Base-by-base conservation (phyloP, 1,140 invertebrate genomes). In the Eufriesea mexicana region DNA sequence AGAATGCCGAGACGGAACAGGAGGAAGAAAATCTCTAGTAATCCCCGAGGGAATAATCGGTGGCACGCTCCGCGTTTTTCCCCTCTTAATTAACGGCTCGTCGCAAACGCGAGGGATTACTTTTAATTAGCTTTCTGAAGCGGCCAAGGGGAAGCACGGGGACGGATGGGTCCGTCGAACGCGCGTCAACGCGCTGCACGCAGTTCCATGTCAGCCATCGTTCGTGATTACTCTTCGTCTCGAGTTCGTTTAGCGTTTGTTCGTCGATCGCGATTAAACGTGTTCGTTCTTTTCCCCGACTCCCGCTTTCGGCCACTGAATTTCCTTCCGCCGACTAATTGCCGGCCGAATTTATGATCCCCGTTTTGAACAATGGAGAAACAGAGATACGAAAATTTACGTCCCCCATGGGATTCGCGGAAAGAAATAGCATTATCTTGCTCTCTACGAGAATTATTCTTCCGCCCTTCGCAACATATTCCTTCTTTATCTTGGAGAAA, bases 61-160 rank as follows among this genome's bases (percentile, higher is more conserved):
- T 72, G 51, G 7, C 7, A 61, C n/a, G 42, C 14, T 75, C 59
- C 72, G 45, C 74, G 66, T 59, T 83, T 77, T 67, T 59, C 42
- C 25, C 64, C 45, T 23, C 64, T 51, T 78, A 78, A 83, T 83
- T 83, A 78, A 71, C 75, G 57, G 35, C 75, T 78, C 75, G 70
- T 83, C 81, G 81, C 49, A 25, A 76, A 59, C 57, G 75, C 80
- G 55, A 16, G 35, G 47, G 75, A 83, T 83, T 83, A 83, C 81
- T 78, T 78, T 78, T 83, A 83, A 83, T 83, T 83, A 83, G 75
- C 67, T 71, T 78, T 54, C 35, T 45, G 64, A 49, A 45, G 10
- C 18, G 23, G 23, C 9, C 45, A 8, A 10, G 47, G 9, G 25
- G 49, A 78, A 66, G 18, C 20, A 51, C 23, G n/a, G 18, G 2